Base-by-base conservation (phyloP, 1,140 invertebrate genomes). In the Meloidogyne chitwoodi region DNA sequence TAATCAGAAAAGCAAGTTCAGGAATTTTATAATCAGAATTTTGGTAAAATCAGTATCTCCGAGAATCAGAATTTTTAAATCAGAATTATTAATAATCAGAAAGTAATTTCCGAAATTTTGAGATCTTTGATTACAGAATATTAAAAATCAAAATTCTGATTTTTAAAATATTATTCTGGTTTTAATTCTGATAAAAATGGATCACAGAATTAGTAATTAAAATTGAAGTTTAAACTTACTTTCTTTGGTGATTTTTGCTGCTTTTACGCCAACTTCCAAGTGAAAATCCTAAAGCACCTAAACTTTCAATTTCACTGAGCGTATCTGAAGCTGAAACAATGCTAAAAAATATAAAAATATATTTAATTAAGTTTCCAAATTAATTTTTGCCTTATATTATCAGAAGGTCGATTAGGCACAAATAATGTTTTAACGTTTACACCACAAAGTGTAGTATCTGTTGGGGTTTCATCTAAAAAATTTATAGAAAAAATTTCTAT, bases 241-340 rank as follows among this genome's bases (percentile, higher is more conserved):
- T 79, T 78, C 76, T 65, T 26, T 74, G 68, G 24, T 81, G 64
- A n/a, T 26, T 64, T 22, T 68, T 83, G 69, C 80, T 31, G 61
- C 62, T 68, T 24, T 80, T 79, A 29, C 62, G 62, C 82, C 80
- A 85, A 27, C 64, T 77, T 31, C 84, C 84, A n/a, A 85, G 67
- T 31, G 81, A 84, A 74, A 85, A 85, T 61, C 84, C 84, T n/a
- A 85, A 65, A 16, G 84, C 79, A 27, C 84, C 84, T 26, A 85
- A 69, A 68, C 77, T 77, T 68, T 87, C 85, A 16, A 85, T 79
- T 61, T 85, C 84, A 31, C 77, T 83, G 14, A 73, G 41, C 1
- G 85, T 84, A 70, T 85, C 84, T 4, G 85, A 86, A 16, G 80
- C 77, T 0, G 84, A 87, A 0, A 85, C 75, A 14, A 85, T 80